Evolutionary conservation across 2,797 vertebrate species (phyloP), one percentile per base, ranked within the genome.

Genomic region (Acomys russatus): DNA sequence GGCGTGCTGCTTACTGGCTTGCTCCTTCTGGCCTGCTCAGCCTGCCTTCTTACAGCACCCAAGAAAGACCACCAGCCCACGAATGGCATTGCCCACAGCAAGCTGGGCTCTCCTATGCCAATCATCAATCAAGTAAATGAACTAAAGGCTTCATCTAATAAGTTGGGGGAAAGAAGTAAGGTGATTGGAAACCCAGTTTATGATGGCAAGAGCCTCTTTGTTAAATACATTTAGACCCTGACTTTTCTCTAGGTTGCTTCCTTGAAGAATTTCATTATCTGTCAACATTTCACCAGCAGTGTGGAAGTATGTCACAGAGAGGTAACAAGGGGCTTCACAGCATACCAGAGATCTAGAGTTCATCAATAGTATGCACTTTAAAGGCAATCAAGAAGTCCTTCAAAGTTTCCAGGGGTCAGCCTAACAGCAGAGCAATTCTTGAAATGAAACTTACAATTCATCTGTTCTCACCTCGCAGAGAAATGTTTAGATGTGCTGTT

Each of bases 141-240:
- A 85, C 83, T 44, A n/a, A 22, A 33, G 44, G 20, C 4, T 88
- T 90, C 28, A 92, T 88, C 90, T 85, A 73, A 96, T 92, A 49
- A 94, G 79, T 49, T 93, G 33, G 2, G 18, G 44, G 93, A 35
- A 44, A 90, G 44, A 25, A 88, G 78, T 88, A 73, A 38, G 30
- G 33, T 79, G 30, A 84, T 1, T 80, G 4, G 51, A 90, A 94
- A 93, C 64, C 15, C 56, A 89, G 88, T 91, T 93, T 70, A 82
- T 7, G 73, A 86, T 8, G 56, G 23, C 38, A 94, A 83, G 18
- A 25, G 74, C 23, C 92, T 20, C 73, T 90, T 91, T 82, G 68
- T 66, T 76, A 71, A 84, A 84, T 59, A 11, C 79, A 68, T 92
- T 91, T 82, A 61, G 5, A 71, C 22, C 66, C n/a, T 87, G 30